Evolutionary conservation across 64 coral and sea anemone genomes (phyloP).

Genomic region (Cladopsammia gracilis): DNA sequence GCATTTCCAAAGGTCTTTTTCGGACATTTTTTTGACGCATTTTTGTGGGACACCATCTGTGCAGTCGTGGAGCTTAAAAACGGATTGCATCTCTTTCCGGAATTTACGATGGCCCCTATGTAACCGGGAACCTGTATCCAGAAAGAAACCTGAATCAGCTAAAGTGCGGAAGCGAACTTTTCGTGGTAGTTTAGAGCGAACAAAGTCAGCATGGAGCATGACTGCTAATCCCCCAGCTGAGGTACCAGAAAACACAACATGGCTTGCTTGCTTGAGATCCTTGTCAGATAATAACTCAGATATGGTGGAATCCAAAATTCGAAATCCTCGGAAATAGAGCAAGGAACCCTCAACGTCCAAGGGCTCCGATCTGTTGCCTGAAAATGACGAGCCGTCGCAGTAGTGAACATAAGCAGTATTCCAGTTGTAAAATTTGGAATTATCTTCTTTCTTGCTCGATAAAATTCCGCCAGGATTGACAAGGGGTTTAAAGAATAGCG

Average conservation of each 20-base stretch:
- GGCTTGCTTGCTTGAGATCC: slow-evolving; percentile 35
- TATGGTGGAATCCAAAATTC: slow-evolving; percentile 82
- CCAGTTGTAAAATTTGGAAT: slow-evolving; percentile 91
- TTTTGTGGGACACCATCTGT: slow-evolving; percentile 59
- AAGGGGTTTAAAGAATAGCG: slow-evolving; percentile 63
- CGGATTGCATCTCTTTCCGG: slow-evolving; percentile 70
- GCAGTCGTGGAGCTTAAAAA: slow-evolving; percentile 85
- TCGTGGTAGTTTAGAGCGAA: slow-evolving; percentile 63
- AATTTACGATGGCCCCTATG: slow-evolving; percentile 45
- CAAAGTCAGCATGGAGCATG: slow-evolving; percentile 83
- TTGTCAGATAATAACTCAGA: slow-evolving; percentile 66
- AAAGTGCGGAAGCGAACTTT: slow-evolving; percentile 67
- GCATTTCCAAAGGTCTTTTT: slow-evolving; percentile 77
- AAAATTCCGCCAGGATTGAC: slow-evolving; percentile 71
- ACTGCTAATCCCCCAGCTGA: slow-evolving; percentile 90
- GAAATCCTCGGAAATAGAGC: slow-evolving; percentile 87
- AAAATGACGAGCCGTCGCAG: slow-evolving; percentile 89
- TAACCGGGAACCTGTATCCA: slow-evolving; percentile 72
- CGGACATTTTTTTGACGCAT: slow-evolving; percentile 50
- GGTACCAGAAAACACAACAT: slow-evolving; percentile 88
- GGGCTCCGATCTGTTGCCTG: slow-evolving; percentile 80
- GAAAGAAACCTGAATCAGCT: slow-evolving; percentile 86
- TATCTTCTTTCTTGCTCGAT: slow-evolving; percentile 60
- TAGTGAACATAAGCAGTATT: slow-evolving; percentile 85
- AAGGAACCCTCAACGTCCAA: slow-evolving; percentile 61